A percentile compares a stretch with the other conserved stretches of the same genome.
phyloP scores from a whole-genome alignment of 2,888 invertebrate genomes.

The Pammene fasciana region DNA sequence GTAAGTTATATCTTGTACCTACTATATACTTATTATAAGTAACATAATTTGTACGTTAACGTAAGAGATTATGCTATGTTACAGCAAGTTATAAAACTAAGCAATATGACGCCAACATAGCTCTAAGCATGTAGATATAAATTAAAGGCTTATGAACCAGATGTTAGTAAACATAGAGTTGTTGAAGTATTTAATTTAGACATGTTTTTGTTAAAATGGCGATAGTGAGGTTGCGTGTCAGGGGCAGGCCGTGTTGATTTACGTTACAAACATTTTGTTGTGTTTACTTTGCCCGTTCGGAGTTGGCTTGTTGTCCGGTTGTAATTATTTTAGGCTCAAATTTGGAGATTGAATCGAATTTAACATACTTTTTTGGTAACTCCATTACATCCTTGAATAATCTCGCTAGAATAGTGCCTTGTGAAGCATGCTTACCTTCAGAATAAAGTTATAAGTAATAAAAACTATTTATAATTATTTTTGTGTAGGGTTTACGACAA shows the following conservation, averaged over 20 bases:
- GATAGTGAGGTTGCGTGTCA: constrained; percentile 59
- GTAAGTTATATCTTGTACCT: constrained; percentile 8
- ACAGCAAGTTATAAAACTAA: constrained; percentile 53
- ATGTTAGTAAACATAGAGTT: constrained; percentile 55
- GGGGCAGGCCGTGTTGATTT: constrained; percentile 53
- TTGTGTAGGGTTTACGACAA: constrained; percentile 69
- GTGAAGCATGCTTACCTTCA: constrained; percentile 79
- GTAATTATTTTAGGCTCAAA: constrained; percentile 74
- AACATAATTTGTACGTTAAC: constrained; percentile 20
- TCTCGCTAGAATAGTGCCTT: constrained; percentile 83
- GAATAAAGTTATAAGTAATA: constrained; percentile 61
- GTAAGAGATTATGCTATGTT: constrained; percentile 36
- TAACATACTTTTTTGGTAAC: constrained; percentile 68
- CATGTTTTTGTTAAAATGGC: constrained; percentile 51
- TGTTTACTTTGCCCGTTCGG: constrained; percentile 8
- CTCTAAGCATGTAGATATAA: constrained; percentile 62
- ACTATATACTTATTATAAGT: no score
- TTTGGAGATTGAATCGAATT: constrained; percentile 80
- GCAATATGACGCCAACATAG: constrained; percentile 80
- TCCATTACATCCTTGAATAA: constrained; percentile 64
- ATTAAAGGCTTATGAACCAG: constrained; percentile 58
- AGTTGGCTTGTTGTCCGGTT: constrained; percentile 66
- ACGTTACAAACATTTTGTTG: constrained; percentile 5
- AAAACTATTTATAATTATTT: constrained; percentile 70
- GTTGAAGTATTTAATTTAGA: constrained; percentile 44